phyloP scores from a whole-genome alignment of 23 tunicate species.

The Aplidium turbinatum region DNA sequence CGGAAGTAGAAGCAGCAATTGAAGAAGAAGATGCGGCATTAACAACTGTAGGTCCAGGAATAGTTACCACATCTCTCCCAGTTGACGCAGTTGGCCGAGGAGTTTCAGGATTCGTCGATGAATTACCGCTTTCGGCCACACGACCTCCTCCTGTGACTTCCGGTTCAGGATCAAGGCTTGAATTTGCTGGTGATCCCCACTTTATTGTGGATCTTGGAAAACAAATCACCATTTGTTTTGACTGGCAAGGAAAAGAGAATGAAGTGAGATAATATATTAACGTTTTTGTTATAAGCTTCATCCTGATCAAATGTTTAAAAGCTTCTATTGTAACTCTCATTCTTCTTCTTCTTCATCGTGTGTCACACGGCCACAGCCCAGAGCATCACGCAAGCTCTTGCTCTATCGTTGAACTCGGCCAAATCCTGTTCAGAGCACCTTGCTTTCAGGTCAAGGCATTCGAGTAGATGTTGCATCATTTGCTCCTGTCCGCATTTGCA shows the following conservation, averaged over 20 bases:
- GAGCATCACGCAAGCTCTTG: too few species aligned
- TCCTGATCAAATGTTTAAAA: too few species aligned
- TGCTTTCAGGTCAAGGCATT: too few species aligned
- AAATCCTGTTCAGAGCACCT: too few species aligned
- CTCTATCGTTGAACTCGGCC: too few species aligned
- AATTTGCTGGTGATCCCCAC: conserved; percentile 57
- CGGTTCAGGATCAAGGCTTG: background rate
- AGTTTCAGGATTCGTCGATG: background rate
- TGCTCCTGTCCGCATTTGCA: too few species aligned
- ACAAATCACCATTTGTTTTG: conserved; percentile 54
- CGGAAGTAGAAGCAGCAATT: conserved; percentile 32
- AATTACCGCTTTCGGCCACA: background rate
- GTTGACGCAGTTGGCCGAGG: background rate
- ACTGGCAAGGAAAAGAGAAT: conserved; percentile 44
- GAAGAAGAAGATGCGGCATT: conserved; percentile 1
- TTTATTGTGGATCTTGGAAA: conserved; percentile 36
- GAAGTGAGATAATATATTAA: too few species aligned
- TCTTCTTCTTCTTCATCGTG: too few species aligned
- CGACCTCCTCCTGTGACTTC: background rate
- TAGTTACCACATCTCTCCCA: background rate
- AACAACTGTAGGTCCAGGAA: background rate
- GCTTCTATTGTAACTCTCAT: too few species aligned
- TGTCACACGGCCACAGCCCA: too few species aligned
- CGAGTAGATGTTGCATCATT: too few species aligned
- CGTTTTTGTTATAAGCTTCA: too few species aligned